Evolutionary conservation across 2,113 vertebrate genomes (phyloP).

Genomic region (Sylvilagus bachmani): DNA sequence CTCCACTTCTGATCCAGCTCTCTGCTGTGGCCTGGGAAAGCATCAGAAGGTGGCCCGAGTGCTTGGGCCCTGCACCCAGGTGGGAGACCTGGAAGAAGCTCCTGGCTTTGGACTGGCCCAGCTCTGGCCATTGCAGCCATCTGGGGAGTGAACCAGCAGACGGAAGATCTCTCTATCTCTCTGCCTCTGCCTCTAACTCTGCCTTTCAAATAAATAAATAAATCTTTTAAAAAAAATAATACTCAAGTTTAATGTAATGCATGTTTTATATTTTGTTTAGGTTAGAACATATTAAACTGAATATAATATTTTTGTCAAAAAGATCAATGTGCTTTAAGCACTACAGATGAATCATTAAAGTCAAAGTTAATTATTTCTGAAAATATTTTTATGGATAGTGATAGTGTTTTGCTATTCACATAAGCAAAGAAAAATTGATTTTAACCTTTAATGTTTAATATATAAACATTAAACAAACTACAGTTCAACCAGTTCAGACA

Average conservation of each 20-base stretch:
- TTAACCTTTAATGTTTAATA: slow-evolving; percentile 4
- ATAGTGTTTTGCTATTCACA: background rate
- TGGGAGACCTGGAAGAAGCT: no score
- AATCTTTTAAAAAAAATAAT: no score
- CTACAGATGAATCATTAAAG: background rate
- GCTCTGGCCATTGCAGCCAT: no score
- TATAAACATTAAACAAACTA: background rate
- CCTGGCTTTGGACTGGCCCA: no score
- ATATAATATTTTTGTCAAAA: background rate
- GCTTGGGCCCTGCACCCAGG: no score
- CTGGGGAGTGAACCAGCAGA: no score
- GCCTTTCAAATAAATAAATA: no score
- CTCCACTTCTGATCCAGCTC: no score
- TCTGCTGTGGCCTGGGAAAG: no score
- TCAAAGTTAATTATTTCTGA: background rate
- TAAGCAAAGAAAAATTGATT: background rate
- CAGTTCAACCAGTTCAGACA: background rate
- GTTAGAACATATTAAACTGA: background rate
- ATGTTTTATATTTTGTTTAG: background rate
- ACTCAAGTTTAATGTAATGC: background rate
- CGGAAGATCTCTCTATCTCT: no score
- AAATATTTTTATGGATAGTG: background rate
- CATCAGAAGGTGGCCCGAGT: no score
- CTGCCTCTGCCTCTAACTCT: no score
- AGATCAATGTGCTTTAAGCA: background rate